phyloP scores from a whole-genome alignment of 2,888 invertebrate species.

The Tiliacea citrago region DNA sequence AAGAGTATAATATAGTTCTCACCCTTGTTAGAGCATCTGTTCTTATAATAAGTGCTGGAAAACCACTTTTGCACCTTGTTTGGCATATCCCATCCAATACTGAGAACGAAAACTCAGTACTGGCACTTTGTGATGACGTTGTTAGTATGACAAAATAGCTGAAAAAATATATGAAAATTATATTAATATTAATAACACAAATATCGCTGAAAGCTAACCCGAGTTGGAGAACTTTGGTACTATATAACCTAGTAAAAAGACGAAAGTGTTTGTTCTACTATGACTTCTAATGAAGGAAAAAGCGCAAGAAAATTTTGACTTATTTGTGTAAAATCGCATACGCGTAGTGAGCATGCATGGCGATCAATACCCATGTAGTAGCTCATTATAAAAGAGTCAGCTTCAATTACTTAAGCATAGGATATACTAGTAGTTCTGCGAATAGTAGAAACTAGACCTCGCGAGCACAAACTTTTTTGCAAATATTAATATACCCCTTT shows the following conservation, averaged over 20 bases:
- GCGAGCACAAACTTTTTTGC: too few species aligned
- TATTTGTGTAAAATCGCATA: neutral
- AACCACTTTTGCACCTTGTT: constrained; percentile 63
- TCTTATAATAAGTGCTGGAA: constrained; percentile 69
- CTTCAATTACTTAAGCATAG: neutral
- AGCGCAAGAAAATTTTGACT: neutral
- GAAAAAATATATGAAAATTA: constrained; percentile 30
- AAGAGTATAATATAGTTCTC: neutral
- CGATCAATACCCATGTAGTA: neutral
- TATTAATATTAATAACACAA: neutral
- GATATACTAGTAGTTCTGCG: neutral
- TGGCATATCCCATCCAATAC: constrained; percentile 70
- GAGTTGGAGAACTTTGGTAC: neutral
- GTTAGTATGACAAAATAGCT: constrained; percentile 73
- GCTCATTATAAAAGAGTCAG: neutral
- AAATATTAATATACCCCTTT: too few species aligned
- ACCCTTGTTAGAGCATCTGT: constrained; percentile 63
- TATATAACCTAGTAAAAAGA: neutral
- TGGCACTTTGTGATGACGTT: constrained; percentile 53
- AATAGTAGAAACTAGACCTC: too few species aligned
- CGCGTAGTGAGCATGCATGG: neutral
- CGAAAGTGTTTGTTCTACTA: neutral
- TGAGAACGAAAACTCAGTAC: constrained; percentile 65
- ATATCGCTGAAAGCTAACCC: neutral
- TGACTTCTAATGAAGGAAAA: neutral